A percentile compares a stretch with the other conserved stretches of the same genome.
Conservation (phyloP, 2,888 invertebrate species). For the Tetragonula carbonaria region DNA sequence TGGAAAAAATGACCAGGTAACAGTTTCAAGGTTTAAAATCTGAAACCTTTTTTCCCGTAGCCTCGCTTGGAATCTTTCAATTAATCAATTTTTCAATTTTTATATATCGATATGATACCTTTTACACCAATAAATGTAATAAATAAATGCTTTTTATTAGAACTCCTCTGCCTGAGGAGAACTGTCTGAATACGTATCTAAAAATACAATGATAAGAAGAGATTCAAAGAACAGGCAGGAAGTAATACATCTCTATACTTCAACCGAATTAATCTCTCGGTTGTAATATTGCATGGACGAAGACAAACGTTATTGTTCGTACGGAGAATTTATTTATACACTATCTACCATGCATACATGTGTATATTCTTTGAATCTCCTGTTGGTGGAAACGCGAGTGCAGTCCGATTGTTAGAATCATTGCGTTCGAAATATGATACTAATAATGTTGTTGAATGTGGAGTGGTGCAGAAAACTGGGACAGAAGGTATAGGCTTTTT, state of each 20-base stretch:
- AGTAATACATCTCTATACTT: background rate
- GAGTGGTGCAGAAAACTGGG: constrained; percentile 6
- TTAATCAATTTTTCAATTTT: background rate
- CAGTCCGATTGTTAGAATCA: background rate
- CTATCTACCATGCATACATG: background rate
- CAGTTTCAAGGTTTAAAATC: background rate
- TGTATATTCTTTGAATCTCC: background rate
- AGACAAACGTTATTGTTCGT: background rate
- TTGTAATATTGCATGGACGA: background rate
- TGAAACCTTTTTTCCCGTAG: background rate
- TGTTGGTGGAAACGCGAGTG: background rate
- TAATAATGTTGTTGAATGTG: background rate
- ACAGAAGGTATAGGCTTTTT: background rate
- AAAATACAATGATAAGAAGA: background rate
- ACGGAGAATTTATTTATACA: background rate
- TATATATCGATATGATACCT: too few relatives aligned
- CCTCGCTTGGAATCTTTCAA: background rate
- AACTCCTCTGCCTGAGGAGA: too few relatives aligned
- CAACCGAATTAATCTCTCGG: background rate
- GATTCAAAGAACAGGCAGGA: background rate
- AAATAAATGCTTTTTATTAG: too few relatives aligned
- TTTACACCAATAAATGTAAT: too few relatives aligned
- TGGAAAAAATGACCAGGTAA: background rate
- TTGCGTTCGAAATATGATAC: background rate
- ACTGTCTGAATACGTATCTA: background rate